Conservation (phyloP, 2,888 invertebrate genomes). For the Rotaria magnacalcarata region DNA sequence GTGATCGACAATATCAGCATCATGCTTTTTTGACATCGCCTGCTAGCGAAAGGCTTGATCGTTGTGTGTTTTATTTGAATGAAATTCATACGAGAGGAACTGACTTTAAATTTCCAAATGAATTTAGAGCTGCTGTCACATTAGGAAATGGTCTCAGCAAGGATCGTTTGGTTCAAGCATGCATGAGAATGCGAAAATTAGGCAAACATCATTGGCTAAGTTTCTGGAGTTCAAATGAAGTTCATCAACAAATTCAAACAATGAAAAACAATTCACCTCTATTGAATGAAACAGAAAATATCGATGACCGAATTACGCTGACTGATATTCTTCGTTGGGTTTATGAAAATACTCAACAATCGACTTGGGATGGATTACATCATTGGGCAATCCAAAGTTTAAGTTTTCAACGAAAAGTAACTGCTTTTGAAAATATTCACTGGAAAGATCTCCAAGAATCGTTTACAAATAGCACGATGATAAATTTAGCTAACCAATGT, state of each 20-base stretch:
- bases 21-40: not conserved
- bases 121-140: not conserved
- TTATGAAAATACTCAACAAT: not conserved
- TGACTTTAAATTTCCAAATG: not conserved
- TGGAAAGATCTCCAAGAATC: not conserved
- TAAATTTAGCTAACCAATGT: not conserved
- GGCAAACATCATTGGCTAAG: not conserved
- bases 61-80: not conserved
- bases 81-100: not conserved
- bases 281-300: no score
- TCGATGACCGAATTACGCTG: not conserved
- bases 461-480: not conserved
- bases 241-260: not conserved
- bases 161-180: not conserved
- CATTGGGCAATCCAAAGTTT: not conserved
- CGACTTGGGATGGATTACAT: not conserved
- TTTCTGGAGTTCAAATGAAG: slow-evolving; percentile 3
- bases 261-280: not conserved
- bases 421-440: not conserved
- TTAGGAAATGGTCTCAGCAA: slow-evolving; percentile 2
- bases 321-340: slow-evolving; percentile 3
- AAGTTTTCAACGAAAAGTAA: not conserved
- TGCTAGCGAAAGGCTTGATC: not conserved
- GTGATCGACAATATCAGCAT: not conserved
- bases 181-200: not conserved